phyloP scores from a whole-genome alignment of 2,797 vertebrate species.

The Leptodactylus fallax region DNA sequence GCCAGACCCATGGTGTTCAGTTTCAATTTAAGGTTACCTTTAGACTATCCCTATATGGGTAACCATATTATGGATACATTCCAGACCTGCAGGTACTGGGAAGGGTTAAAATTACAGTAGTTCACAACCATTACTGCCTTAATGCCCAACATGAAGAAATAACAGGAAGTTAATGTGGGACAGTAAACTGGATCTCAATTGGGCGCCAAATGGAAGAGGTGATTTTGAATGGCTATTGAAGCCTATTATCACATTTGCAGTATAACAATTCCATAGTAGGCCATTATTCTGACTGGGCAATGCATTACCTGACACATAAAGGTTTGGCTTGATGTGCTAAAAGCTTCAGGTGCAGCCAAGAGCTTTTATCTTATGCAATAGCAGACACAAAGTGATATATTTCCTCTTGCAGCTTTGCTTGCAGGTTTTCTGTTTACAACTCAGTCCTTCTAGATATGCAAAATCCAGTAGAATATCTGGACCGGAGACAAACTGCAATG shows the following conservation, averaged over 20 bases:
- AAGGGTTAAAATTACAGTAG: conserved; percentile 26
- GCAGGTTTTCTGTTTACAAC: conserved; percentile 32
- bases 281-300: conserved; percentile 60
- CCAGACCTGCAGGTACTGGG: neutral
- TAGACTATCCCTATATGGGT: neutral
- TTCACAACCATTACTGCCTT: conserved; percentile 41
- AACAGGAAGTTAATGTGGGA: conserved; percentile 51
- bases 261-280: conserved; percentile 58
- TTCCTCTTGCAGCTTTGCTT: conserved; percentile 20
- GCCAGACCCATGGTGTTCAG: neutral
- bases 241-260: conserved; percentile 63
- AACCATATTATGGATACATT: neutral
- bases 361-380: conserved; percentile 62
- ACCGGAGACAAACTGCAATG: conserved; percentile 22
- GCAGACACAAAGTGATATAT: conserved; percentile 52
- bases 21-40: neutral
- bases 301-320: conserved; percentile 62
- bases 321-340: conserved; percentile 56
- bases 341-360: conserved; percentile 61
- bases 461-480: conserved; percentile 36
- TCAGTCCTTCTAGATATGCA: conserved; percentile 35
- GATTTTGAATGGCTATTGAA: conserved; percentile 53
- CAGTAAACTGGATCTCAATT: conserved; percentile 58
- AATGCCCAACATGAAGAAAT: conserved; percentile 50
- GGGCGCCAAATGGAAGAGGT: conserved; percentile 54